A percentile compares a stretch with the other conserved stretches of the same genome.
phyloP scores from a whole-genome alignment of 2,888 invertebrate species.

The Cheilosia vernalis region DNA sequence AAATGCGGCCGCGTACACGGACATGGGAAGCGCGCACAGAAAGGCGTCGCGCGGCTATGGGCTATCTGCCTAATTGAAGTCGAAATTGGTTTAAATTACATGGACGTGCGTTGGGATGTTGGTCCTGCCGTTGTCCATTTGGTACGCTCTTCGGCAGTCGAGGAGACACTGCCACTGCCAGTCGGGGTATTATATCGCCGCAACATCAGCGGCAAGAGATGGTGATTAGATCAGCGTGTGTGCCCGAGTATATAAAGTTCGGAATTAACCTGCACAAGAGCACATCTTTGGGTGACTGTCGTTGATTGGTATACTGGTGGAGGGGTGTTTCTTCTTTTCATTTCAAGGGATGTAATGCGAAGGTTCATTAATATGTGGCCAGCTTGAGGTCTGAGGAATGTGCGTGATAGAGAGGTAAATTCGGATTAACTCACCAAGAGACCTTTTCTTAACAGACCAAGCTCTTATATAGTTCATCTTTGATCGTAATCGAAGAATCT shows the following conservation, averaged over 20 bases:
- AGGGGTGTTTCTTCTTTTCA: neutral
- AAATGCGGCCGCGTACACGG: slow-evolving; percentile 31
- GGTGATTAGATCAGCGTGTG: slow-evolving; percentile 3
- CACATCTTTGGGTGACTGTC: too few species aligned
- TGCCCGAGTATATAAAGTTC: neutral
- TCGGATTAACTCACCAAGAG: too few species aligned
- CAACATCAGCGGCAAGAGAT: slow-evolving; percentile 1
- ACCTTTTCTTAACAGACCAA: too few species aligned
- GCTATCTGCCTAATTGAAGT: slow-evolving; percentile 58
- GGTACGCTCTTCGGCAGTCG: neutral
- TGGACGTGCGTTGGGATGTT: slow-evolving; percentile 45
- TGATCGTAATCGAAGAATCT: too few species aligned
- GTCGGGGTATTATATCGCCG: neutral
- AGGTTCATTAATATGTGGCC: neutral
- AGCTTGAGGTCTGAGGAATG: too few species aligned
- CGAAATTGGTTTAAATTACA: slow-evolving; percentile 71
- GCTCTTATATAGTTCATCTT: too few species aligned
- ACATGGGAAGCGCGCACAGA: slow-evolving; percentile 29
- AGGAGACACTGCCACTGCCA: slow-evolving; percentile 12
- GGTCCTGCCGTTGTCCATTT: slow-evolving; percentile 14
- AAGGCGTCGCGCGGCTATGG: slow-evolving; percentile 28
- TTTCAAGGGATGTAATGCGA: neutral
- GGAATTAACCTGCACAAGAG: slow-evolving; percentile 11
- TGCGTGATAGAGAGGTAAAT: too few species aligned
- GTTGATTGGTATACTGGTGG: neutral